These are phyloP conservation scores for Anas capensis DNA, from an alignment of 2,797 vertebrate species.

Conservation along the genomic window DNA sequence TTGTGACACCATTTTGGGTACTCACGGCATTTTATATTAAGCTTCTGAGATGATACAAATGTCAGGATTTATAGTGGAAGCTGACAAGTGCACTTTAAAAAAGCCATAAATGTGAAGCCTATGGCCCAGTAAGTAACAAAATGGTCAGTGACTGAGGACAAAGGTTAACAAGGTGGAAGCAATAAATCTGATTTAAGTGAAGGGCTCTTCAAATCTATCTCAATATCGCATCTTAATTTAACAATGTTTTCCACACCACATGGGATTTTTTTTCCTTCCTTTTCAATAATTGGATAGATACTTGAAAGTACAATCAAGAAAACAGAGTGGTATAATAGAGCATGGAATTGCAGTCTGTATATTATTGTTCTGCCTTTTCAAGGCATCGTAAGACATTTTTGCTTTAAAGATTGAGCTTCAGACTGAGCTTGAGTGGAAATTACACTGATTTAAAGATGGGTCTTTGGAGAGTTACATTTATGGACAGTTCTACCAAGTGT, in stretches of 20 bases:
- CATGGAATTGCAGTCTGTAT: background rate
- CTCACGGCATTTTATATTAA: background rate
- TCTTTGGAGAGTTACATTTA: background rate
- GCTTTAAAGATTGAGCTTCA: background rate
- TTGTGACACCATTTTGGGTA: background rate
- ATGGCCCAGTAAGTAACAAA: background rate
- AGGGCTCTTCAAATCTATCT: background rate
- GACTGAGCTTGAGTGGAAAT: background rate
- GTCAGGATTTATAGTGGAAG: background rate
- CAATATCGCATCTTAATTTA: constrained; percentile 18
- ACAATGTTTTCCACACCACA: background rate
- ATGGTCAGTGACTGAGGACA: background rate
- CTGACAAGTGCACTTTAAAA: constrained; percentile 5
- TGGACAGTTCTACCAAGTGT: background rate
- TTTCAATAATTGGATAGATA: background rate
- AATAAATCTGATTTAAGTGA: constrained; percentile 35
- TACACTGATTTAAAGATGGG: background rate
- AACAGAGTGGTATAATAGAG: background rate
- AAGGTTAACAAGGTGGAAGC: constrained; percentile 45
- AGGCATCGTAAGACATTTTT: background rate
- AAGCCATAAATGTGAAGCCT: background rate
- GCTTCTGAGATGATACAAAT: background rate
- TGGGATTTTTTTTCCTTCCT: background rate
- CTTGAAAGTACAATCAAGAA: constrained; percentile 1
- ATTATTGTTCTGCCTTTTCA: background rate